These are phyloP conservation scores for Rhipidura dahli DNA, from an alignment of 2,113 vertebrate genomes.

Conservation along the genomic window DNA sequence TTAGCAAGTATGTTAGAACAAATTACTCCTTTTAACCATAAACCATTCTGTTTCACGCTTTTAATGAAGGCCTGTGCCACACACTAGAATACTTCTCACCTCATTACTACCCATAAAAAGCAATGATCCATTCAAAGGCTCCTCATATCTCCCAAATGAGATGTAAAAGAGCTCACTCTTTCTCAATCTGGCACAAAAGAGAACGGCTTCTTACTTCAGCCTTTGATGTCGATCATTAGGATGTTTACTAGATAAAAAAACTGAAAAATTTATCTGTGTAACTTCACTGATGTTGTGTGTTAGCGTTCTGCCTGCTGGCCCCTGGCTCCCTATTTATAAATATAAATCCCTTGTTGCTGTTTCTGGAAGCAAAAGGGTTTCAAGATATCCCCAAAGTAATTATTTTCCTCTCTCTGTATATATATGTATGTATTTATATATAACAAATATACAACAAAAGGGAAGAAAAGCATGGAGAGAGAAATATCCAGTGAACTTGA, in stretches of 20 bases:
- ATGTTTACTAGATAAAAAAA: conserved; percentile 82
- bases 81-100: conserved; percentile 89
- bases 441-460: neutral
- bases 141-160: conserved; percentile 79
- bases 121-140: conserved; percentile 84
- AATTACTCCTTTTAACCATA: conserved; percentile 81
- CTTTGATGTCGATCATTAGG: conserved; percentile 83
- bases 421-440: neutral
- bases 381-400: neutral
- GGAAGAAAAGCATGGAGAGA: neutral
- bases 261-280: conserved; percentile 75
- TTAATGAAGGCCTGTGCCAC: conserved; percentile 85
- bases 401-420: neutral
- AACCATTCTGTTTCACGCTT: conserved; percentile 80
- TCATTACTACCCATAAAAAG: conserved; percentile 89
- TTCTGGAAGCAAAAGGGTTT: conserved; percentile 26
- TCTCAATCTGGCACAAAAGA: conserved; percentile 64
- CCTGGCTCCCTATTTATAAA: conserved; percentile 31
- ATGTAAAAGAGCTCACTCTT: conserved; percentile 65
- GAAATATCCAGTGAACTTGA: conserved; percentile 9
- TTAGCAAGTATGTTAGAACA: conserved; percentile 83
- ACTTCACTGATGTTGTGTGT: conserved; percentile 72
- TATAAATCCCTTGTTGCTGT: conserved; percentile 26
- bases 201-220: conserved; percentile 56
- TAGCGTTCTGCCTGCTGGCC: conserved; percentile 43